phyloP scores from a whole-genome alignment of 2,888 invertebrate genomes.

The Oxycera nigricornis region DNA sequence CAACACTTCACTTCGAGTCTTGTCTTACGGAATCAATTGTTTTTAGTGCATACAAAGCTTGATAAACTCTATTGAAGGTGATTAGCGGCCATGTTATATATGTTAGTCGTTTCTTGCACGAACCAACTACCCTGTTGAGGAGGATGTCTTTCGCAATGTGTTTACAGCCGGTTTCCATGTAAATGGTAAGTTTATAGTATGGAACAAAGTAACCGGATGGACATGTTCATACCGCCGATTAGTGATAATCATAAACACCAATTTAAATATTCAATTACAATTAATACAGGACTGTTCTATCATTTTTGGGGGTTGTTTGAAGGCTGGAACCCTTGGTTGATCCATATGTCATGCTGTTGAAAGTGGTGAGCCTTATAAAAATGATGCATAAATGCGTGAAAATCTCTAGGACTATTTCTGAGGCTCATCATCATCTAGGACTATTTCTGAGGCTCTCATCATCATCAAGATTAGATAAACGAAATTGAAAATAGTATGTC shows the following conservation, averaged over 20 bases:
- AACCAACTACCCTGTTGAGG: conserved; percentile 31
- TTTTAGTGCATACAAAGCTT: conserved; percentile 34
- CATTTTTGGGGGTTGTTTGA: neutral
- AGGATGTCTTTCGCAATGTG: conserved; percentile 33
- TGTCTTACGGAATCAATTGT: conserved; percentile 32
- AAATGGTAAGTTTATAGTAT: neutral
- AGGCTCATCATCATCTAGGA: no score
- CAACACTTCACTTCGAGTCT: conserved; percentile 3
- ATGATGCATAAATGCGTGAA: no score
- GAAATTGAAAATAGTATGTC: no score
- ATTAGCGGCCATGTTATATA: neutral
- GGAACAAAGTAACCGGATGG: conserved; percentile 13
- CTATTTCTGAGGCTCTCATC: no score
- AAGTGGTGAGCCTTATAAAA: no score
- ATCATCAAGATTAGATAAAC: no score
- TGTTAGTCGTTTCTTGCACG: neutral
- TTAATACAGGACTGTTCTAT: neutral
- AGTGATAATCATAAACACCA: neutral
- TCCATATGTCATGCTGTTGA: no score
- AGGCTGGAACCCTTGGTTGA: no score
- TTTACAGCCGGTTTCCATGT: neutral
- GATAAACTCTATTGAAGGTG: conserved; percentile 21
- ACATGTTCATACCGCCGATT: conserved; percentile 26
- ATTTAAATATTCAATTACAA: neutral
- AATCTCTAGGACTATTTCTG: no score